Evolutionary conservation across 2,797 vertebrate genomes (phyloP).

Genomic region (Rousettus madagascariensis): DNA sequence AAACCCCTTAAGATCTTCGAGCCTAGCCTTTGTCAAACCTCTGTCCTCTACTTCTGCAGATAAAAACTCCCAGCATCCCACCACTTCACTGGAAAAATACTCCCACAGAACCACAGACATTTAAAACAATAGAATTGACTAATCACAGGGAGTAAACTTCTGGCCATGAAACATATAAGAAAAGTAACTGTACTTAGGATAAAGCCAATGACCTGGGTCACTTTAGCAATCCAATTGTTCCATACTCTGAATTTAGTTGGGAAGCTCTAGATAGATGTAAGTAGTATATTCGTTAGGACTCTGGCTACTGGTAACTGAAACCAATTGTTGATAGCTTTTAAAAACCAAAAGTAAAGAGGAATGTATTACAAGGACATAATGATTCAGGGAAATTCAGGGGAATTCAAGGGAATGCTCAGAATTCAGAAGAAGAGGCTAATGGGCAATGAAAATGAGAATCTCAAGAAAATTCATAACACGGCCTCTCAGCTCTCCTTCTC

Average conservation of each 20-base stretch:
- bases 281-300: background rate
- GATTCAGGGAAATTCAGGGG: background rate
- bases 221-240: background rate
- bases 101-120: constrained; percentile 2
- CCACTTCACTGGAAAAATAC: background rate
- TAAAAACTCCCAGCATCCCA: background rate
- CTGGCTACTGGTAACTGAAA: background rate
- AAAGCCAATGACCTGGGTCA: background rate
- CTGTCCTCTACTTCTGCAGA: constrained; percentile 5
- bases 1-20: background rate
- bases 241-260: background rate
- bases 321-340: background rate
- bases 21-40: background rate
- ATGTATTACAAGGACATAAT: background rate
- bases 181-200: constrained; percentile 3
- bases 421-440: background rate
- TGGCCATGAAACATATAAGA: background rate
- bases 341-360: background rate
- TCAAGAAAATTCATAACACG: background rate
- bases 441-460: background rate
- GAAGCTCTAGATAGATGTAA: background rate
- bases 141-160: background rate
- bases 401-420: background rate
- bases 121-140: background rate
- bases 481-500: background rate